Conservation (phyloP, 2,888 invertebrate genomes). For the Tetramorium bicarinatum region DNA sequence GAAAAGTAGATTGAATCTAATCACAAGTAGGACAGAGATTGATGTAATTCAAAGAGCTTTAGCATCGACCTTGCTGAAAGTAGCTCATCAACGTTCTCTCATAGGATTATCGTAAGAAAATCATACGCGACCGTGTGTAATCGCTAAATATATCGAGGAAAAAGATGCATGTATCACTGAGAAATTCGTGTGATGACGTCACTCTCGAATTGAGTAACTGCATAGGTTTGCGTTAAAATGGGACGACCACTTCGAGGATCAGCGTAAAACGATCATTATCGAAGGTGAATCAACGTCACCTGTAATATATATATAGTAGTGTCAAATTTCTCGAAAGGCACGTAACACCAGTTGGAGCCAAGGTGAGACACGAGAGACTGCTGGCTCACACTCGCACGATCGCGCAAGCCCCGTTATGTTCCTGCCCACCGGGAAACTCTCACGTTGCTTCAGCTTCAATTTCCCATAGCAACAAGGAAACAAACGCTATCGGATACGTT, state of each 20-base stretch:
- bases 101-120: background rate
- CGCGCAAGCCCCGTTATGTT: conserved; percentile 52
- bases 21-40: background rate
- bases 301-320: background rate
- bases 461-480: conserved; percentile 70
- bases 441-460: conserved; percentile 67
- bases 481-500: background rate
- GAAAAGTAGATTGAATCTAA: background rate
- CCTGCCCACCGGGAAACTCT: conserved; percentile 62
- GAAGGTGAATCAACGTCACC: background rate
- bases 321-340: conserved; percentile 35
- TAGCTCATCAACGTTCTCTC: background rate
- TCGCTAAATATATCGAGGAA: background rate
- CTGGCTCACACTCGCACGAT: conserved; percentile 26
- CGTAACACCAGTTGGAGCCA: conserved; percentile 29
- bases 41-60: background rate
- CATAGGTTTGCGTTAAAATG: background rate
- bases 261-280: conserved; percentile 37
- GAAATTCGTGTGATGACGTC: background rate
- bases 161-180: background rate
- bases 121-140: background rate
- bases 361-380: conserved; percentile 41
- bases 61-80: background rate
- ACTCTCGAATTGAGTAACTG: background rate
- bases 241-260: background rate